A percentile compares a stretch with the other conserved stretches of the same genome.
These are phyloP conservation scores for Macropis europaea DNA, from an alignment of 2,888 invertebrate genomes.

Conservation along the genomic window DNA sequence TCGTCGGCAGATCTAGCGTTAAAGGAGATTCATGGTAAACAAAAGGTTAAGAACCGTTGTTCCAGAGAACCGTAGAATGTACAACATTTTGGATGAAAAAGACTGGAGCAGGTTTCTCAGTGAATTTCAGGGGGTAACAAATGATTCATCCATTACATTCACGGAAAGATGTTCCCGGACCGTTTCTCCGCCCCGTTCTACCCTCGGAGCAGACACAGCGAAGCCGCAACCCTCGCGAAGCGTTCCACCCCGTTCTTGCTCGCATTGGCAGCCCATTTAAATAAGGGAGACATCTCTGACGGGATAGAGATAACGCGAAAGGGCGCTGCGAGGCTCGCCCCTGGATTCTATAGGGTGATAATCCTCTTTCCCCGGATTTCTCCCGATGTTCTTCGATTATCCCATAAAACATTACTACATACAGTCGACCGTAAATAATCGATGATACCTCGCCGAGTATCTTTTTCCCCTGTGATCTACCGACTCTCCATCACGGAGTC, in stretches of 20 bases:
- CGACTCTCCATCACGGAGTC: background rate
- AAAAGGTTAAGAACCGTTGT: too few species aligned
- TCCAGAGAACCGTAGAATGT: too few species aligned
- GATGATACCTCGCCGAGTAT: background rate
- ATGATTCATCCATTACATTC: constrained; percentile 32
- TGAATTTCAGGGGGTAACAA: background rate
- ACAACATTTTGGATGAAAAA: too few species aligned
- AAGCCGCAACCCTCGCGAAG: constrained; percentile 27
- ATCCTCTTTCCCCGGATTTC: constrained; percentile 27
- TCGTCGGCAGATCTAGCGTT: too few species aligned
- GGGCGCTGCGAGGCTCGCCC: constrained; percentile 10
- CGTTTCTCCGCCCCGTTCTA: background rate
- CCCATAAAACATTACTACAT: constrained; percentile 18
- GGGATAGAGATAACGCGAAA: constrained; percentile 56
- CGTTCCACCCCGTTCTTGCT: constrained; percentile 1
- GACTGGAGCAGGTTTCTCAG: too few species aligned
- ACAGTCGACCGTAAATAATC: constrained; percentile 8
- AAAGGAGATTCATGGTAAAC: too few species aligned
- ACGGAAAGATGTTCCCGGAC: constrained; percentile 1
- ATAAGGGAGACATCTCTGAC: constrained; percentile 61
- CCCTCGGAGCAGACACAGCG: background rate
- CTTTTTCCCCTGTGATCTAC: background rate
- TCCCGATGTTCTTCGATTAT: constrained; percentile 34
- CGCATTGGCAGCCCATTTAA: constrained; percentile 51
- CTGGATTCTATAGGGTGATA: constrained; percentile 46